Evolutionary conservation across 2,797 vertebrate species (phyloP), one percentile per base, ranked within the genome.

Genomic region (Micropoecilia bifurca): DNA sequence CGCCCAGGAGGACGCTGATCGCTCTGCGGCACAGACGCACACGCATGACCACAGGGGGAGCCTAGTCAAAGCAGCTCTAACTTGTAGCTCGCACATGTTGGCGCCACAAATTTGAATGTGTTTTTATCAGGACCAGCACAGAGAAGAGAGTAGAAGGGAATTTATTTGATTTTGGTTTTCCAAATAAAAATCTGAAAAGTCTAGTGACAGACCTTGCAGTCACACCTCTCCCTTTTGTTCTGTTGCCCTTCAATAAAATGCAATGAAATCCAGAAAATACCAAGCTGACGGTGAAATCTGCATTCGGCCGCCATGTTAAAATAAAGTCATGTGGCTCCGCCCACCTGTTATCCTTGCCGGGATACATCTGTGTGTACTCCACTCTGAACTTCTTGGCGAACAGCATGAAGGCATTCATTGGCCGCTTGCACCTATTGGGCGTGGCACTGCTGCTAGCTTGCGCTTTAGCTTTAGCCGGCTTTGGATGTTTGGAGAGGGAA

Each of bases 371-470:
- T 59, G 98, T 99, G 92, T 98, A 99, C 95, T 99, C 97, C 91
- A 99, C 97, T 94, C 98, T 95, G 95, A 98, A 99, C 91, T 97
- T 99, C 96, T 99, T 99, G 95, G 98, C 98, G 92, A 99, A 99
- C 89, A 99, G 97, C 98, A 99, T 99, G 95, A 99, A 99, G 91
- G 98, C 98, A 87, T 99, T 99, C 98, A 99, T 99, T 96, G 98
- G 98, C 96, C 98, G 97, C 96, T 99, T 99, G 96, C 98, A 99
- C 94, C 97, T 99, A 72, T 92, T 96, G 90, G 97, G 96, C 77
- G 96, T 94, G 95, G 95, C 94, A 77, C 88, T 96, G 90, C 88
- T 96, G 83, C 91, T 95, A 84, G 85, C 92, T 95, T 94, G 96
- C 93, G 96, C 55, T 14, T 94, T 95, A 95, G 91, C 95, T 91